Base-by-base conservation (phyloP, 1,140 invertebrate genomes). In the Charaxes varanes region DNA sequence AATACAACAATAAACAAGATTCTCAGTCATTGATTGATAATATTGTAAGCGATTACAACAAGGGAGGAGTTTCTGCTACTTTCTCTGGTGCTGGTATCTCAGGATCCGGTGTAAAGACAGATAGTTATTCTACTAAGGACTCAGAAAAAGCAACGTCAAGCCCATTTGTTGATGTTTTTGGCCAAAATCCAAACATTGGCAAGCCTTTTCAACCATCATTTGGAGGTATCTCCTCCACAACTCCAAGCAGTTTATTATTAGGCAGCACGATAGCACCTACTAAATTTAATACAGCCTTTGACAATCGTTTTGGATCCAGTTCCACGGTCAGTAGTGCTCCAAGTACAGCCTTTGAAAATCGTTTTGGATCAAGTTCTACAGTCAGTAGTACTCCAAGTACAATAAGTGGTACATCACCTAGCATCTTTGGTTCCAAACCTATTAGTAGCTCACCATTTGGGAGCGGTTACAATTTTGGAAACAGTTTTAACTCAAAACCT, bases 1-100 rank as follows among this genome's bases (percentile, higher is more conserved):
- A 81, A 44, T 81, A 81, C 46, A 78, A 78, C 22, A 61, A 67
- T 31, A 79, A 77, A 50, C 61, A 72, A 34, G 70, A 73, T 22
- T 78, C 73, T 15, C 66, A 79, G 35, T 36, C 57, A 18, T 65
- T 79, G 4, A 79, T 81, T 18, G 60, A 77, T 34, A 73, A 78
- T 36, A 81, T 81, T 12, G 77, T 81, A 5, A 65, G 35, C 33
- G 70, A 81, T 24, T 76, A 70, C 41, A 71, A 70, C 38, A 70
- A 71, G 31, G 55, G 53, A 6, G 63, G 62, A 7, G 33, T 68
- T 6, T 40, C 63, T 3, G 45, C 62, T 7, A 47, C 61, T 3
- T 62, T 69, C 17, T 54, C 54, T 24, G 56, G 54, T 16, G 32
- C 22, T 26, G 48, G 42, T 17, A 8, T 30, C 8, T 28, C 43